Percentiles rank a stretch among this genome's conserved stretches.
Conservation (phyloP, 2,113 vertebrate genomes). For the Speoplatyrhinus poulsoni region DNA sequence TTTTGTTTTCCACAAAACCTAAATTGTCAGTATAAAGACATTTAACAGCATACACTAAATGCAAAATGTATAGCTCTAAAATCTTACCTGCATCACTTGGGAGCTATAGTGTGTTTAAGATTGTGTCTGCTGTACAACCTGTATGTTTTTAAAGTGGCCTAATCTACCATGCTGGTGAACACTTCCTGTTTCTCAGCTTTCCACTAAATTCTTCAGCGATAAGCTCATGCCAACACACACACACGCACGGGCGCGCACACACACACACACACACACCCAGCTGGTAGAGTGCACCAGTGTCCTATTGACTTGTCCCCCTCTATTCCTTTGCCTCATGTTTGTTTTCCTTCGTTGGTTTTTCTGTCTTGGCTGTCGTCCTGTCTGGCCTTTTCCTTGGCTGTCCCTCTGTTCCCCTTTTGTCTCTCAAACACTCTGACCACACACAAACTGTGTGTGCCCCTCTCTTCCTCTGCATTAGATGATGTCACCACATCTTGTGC, state of each 20-base stretch:
- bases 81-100: no score
- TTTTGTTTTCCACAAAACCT: no score
- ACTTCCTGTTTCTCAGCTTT: conserved; percentile 77
- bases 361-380: not conserved
- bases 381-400: not conserved
- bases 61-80: no score
- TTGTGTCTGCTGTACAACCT: not conserved
- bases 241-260: conserved; percentile 19
- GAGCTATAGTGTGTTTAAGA: not conserved
- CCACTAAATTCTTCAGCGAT: conserved; percentile 72
- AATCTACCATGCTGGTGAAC: conserved; percentile 37
- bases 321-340: not conserved
- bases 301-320: not conserved
- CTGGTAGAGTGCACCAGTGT: no score
- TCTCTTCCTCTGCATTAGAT: not conserved
- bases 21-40: no score
- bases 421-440: not conserved
- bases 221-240: conserved; percentile 68
- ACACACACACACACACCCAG: conserved; percentile 25
- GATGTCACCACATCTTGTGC: not conserved
- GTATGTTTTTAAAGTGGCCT: conserved; percentile 41
- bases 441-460: no score
- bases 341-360: not conserved
- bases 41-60: no score
- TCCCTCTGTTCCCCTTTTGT: not conserved